These are phyloP conservation scores for Stomatorhinus ivindoensis DNA, from an alignment of 2,113 vertebrate genomes.

Conservation along the genomic window DNA sequence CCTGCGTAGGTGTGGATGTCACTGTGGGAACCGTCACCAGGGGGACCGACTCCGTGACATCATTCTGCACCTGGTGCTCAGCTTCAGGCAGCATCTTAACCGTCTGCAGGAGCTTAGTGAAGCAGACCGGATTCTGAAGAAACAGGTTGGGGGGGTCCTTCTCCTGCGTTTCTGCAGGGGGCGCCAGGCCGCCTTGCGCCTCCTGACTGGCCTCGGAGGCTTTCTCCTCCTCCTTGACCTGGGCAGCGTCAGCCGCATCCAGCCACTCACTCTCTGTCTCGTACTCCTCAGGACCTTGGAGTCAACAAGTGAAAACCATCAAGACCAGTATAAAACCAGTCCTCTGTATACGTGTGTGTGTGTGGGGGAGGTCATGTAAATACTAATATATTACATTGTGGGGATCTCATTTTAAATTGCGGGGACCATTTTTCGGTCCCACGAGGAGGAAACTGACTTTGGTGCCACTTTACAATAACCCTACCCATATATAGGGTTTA, in stretches of 20 bases:
- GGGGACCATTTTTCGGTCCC: no score
- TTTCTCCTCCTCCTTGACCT: conserved; percentile 84
- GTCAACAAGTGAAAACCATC: conserved; percentile 20
- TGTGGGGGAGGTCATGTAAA: no score
- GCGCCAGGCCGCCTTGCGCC: conserved; percentile 30
- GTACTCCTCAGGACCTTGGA: conserved; percentile 80
- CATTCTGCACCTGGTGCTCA: conserved; percentile 61
- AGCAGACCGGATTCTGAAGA: conserved; percentile 74
- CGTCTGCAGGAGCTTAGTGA: conserved; percentile 77
- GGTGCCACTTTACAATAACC: no score
- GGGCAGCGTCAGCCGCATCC: conserved; percentile 67
- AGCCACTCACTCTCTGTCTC: conserved; percentile 86
- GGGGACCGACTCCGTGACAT: conserved; percentile 51
- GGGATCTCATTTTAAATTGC: no score
- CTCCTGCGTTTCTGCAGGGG: conserved; percentile 24
- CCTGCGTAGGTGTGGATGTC: conserved; percentile 62
- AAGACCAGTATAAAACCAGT: neutral
- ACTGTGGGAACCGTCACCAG: conserved; percentile 30
- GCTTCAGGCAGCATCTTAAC: conserved; percentile 70
- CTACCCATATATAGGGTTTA: no score
- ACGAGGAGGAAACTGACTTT: no score
- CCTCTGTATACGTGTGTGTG: neutral
- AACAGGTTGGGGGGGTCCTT: conserved; percentile 63
- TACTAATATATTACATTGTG: no score
- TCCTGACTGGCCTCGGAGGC: conserved; percentile 16